Evolutionary conservation across 2,888 invertebrate genomes (phyloP), one percentile per base, ranked within the genome.

Genomic region (Eugnorisma glareosa): DNA sequence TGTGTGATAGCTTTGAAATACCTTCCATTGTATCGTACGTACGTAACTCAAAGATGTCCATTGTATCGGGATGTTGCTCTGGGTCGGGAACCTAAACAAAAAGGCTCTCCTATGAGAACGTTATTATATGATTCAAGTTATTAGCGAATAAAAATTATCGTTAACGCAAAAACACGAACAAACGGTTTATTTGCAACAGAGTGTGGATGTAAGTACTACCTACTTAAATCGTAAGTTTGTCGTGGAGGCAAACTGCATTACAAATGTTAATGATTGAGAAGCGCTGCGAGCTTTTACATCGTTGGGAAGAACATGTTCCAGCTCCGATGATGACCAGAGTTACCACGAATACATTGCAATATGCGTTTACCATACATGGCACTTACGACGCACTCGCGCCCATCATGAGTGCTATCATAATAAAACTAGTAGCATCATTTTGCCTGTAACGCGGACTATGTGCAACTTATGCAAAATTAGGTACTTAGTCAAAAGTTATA

Each of bases 1-100:
- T 77, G 73, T 74, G 78, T 28, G 67, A 82, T 78, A 71, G 59
- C 71, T 73, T 81, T 82, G 67, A 71, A 74, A 79, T 79, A 72
- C 54, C 71, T 71, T 67, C 61, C 73, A 82, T 82, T 81, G 81
- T 81, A 72, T 69, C 67, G 59, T n/a, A n/a, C n/a, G n/a, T n/a
- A n/a, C n/a, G n/a, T 57, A 57, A 43, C 67, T 77, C 77, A 70
- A 73, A 73, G 82, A 59, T 72, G 68, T 40, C 69, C 59, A 77
- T 81, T 81, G 81, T 81, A 35, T 66, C 51, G 35, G 45, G 72
- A 77, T 61, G 72, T 61, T 61, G 72, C 77, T 66, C 51, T 24
- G 28, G 81, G 75, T 66, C 57, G 61, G 57, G 66, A 35, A 73
- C 73, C 54, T 70, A 70, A 82, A 82, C 67, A 81, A 73, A 77